Evolutionary conservation across 2,797 vertebrate species (phyloP).

Genomic region (Hapalemur alaotrensis): DNA sequence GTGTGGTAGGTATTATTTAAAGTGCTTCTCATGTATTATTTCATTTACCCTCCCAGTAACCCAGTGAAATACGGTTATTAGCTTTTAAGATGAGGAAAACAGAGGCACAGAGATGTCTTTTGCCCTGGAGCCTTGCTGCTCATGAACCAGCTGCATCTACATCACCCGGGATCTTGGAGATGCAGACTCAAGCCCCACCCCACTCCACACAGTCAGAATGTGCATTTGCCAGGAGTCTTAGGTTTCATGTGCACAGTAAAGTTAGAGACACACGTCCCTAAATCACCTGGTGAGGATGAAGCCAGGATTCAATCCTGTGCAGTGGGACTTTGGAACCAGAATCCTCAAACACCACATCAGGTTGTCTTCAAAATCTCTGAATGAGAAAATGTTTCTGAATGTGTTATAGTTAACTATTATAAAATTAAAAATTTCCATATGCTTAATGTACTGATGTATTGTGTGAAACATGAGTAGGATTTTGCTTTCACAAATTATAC

Average conservation of each 20-base stretch:
- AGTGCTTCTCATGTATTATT: neutral
- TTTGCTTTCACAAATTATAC: neutral
- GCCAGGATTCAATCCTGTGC: neutral
- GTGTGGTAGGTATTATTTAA: neutral
- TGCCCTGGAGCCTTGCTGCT: neutral
- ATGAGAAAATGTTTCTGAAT: neutral
- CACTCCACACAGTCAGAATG: neutral
- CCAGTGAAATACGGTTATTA: neutral
- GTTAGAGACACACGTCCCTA: neutral
- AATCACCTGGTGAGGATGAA: neutral
- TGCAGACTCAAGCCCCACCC: neutral
- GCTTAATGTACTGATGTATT: neutral
- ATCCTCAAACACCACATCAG: neutral
- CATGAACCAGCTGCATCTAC: neutral
- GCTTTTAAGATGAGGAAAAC: neutral
- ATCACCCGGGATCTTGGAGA: neutral
- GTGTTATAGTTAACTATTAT: neutral
- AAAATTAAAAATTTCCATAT: neutral
- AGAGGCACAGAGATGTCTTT: neutral
- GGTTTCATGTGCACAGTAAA: neutral
- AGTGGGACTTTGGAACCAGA: no score
- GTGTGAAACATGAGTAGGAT: neutral
- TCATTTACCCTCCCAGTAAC: neutral
- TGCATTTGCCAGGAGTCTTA: neutral
- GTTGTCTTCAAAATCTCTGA: neutral